A percentile compares a stretch with the other conserved stretches of the same genome.
These are phyloP conservation scores for Orientallactaga sibirica DNA, from an alignment of 2,797 vertebrate species.

Conservation along the genomic window DNA sequence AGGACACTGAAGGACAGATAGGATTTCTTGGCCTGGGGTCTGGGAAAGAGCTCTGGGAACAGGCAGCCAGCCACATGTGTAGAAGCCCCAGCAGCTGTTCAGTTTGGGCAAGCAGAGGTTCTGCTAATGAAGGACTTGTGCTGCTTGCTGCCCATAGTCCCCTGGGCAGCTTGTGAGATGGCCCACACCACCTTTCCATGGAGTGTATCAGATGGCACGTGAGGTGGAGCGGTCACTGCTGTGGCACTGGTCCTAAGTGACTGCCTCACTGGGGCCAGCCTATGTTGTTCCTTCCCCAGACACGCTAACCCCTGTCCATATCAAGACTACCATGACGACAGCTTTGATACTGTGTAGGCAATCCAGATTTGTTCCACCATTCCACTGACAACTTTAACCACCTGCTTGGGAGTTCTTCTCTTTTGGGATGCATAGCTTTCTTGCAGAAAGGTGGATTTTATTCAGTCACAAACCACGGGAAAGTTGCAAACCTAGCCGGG, in stretches of 20 bases:
- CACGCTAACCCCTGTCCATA: neutral
- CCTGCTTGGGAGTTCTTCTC: constrained; percentile 35
- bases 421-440: neutral
- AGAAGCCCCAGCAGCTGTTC: neutral
- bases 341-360: neutral
- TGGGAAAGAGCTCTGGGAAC: neutral
- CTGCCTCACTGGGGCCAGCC: neutral
- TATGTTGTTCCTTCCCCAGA: neutral
- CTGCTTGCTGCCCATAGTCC: accelerated
- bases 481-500: accelerated
- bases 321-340: neutral
- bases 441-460: constrained; percentile 13
- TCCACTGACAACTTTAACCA: neutral
- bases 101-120: neutral
- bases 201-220: neutral
- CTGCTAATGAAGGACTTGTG: neutral
- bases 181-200: accelerated
- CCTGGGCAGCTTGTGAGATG: neutral
- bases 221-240: neutral
- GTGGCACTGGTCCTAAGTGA: neutral
- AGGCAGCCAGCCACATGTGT: constrained; percentile 49
- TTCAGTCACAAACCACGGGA: neutral
- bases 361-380: constrained; percentile 3
- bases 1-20: neutral
- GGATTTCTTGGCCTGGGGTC: constrained; percentile 5